These are phyloP conservation scores for Malurus alboscapulatus DNA, from an alignment of 2,113 vertebrate species.

Conservation along the genomic window DNA sequence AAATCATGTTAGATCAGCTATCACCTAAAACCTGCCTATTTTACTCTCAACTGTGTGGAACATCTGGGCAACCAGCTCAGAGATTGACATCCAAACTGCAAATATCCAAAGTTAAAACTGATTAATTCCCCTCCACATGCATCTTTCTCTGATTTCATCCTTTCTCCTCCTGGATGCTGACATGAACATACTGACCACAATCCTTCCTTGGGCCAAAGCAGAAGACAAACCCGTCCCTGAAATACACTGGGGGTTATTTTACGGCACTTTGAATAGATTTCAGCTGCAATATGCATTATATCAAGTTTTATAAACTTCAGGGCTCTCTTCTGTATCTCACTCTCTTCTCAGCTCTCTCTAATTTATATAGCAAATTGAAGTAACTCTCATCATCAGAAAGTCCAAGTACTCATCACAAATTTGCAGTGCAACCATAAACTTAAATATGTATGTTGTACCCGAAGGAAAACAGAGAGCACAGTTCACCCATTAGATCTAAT, in stretches of 20 bases:
- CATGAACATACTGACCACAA: not conserved
- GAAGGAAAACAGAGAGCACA: not conserved
- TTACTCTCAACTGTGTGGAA: not conserved
- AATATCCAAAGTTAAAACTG: not conserved
- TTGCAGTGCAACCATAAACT: not conserved
- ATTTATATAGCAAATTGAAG: not conserved
- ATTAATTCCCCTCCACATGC: rapidly evolving
- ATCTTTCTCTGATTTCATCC: not conserved
- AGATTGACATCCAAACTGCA: not conserved
- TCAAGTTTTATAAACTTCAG: not conserved
- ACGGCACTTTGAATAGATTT: not conserved
- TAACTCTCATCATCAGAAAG: not conserved
- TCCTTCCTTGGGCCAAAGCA: not conserved
- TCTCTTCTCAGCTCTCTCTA: not conserved
- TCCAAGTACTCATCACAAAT: not conserved
- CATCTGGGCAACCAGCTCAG: not conserved
- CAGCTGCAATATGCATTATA: not conserved
- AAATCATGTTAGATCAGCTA: not conserved
- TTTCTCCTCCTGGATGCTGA: not conserved
- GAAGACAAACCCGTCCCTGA: not conserved
- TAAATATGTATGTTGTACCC: not conserved
- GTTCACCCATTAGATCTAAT: not conserved
- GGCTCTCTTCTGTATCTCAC: not conserved
- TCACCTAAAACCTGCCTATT: not conserved
- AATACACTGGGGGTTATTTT: not conserved